These are phyloP conservation scores for Astreopora myriophthalma DNA, from an alignment of 64 coral and sea anemone genomes.

Conservation along the genomic window DNA sequence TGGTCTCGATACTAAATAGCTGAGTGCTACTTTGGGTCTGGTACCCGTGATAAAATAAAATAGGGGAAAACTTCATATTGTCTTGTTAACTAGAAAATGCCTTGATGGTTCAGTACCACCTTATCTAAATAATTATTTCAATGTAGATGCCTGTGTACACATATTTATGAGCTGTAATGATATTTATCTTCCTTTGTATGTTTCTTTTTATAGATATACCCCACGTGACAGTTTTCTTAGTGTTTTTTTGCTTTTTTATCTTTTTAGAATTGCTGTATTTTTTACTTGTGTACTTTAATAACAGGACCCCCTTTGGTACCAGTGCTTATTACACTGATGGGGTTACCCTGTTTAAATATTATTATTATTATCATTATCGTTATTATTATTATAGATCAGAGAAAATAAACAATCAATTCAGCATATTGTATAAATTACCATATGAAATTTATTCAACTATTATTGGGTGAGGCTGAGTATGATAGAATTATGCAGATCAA, in stretches of 20 bases:
- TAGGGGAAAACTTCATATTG: neutral
- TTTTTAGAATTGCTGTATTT: neutral
- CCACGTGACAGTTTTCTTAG: neutral
- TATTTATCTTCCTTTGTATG: neutral
- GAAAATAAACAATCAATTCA: too few species aligned
- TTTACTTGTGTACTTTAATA: conserved; percentile 21
- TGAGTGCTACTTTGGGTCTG: neutral
- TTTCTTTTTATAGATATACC: neutral
- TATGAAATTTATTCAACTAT: too few species aligned
- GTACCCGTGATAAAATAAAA: neutral
- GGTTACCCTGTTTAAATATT: neutral
- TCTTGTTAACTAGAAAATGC: neutral
- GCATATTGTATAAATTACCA: too few species aligned
- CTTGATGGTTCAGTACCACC: neutral
- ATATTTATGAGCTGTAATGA: neutral
- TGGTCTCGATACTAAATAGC: neutral
- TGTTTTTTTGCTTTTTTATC: neutral
- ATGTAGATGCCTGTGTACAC: neutral
- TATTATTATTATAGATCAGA: neutral
- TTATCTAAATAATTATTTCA: conserved; percentile 7
- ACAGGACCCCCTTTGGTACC: neutral
- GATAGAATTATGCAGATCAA: too few species aligned
- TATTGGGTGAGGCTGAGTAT: too few species aligned
- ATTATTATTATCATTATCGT: conserved; percentile 13
- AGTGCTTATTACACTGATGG: conserved; percentile 15